Base-by-base conservation (phyloP, 2,113 vertebrate genomes). In the Falcunculus frontatus region DNA sequence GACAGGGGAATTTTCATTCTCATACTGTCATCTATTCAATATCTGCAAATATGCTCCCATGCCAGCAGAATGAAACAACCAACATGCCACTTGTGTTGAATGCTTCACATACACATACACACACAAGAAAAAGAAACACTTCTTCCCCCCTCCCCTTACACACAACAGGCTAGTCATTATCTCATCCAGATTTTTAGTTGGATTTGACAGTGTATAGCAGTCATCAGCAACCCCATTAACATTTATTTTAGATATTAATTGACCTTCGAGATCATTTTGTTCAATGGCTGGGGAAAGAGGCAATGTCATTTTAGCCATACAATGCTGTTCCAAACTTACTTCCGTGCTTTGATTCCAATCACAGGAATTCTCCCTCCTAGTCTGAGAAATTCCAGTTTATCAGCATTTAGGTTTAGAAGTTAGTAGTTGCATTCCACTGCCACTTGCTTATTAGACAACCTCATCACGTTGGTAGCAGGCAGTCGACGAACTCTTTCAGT, bases 391-490 rank as follows among this genome's bases (percentile, higher is more conserved):
- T 39, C 13, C n/a, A 52, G 4, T 5, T 73, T 56, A 64, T 76
- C 11, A 35, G 7, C 27, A 87, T 20, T 65, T 52, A 77, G 6
- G 11, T 84, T 89, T 46, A 94, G 80, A 89, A 87, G 72, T 32
- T 2, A 73, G 7, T 65, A 88, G 80, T 32, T 78, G 10, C 23
- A 41, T 52, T 80, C 32, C 27, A 42, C 16, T 70, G 69, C 4
- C 25, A 47, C 55, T 70, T 59, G 19, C 49, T 84, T 93, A 52
- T 37, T 74, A 87, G 42, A 12, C 47, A 81, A 52, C 21, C 39
- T 81, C 44, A 67, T 70, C 50, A 37, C 0, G 0, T 1, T 70
- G 64, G 60, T 42, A 41, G 3, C 6, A 64, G 47, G 42, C 26
- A 84, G 65, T 12, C 77, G 70, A 90, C 77, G 41, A 79, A 55